Evolutionary conservation across 2,113 vertebrate species (phyloP).

Genomic region (Morone chrysops): DNA sequence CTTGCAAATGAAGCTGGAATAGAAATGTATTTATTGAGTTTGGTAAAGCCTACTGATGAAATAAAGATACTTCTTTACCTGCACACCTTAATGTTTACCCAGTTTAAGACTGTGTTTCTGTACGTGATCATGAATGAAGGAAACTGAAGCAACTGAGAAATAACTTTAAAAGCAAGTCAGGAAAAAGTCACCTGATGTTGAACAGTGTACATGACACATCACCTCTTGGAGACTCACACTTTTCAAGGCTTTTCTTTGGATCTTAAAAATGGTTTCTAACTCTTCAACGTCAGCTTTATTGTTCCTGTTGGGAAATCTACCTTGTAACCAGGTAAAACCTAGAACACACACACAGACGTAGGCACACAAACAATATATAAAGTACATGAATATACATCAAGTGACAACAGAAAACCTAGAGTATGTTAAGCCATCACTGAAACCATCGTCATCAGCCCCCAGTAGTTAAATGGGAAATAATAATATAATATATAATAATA

Average conservation of each 20-base stretch:
- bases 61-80: not conserved
- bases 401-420: no score
- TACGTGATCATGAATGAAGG: conserved; percentile 1
- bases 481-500: no score
- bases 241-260: not conserved
- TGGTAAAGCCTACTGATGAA: not conserved
- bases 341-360: not conserved
- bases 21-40: conserved; percentile 3
- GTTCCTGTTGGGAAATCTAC: not conserved
- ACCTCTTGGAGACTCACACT: not conserved
- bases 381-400: no score
- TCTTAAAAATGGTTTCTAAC: not conserved
- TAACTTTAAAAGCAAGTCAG: not conserved
- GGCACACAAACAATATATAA: no score
- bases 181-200: not conserved
- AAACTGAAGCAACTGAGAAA: not conserved
- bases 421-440: no score
- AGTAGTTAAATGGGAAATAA: no score
- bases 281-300: not conserved
- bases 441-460: no score
- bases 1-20: not conserved
- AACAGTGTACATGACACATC: not conserved
- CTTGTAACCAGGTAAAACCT: not conserved
- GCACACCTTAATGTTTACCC: not conserved
- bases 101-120: conserved; percentile 1